Evolutionary conservation across 2,113 vertebrate genomes (phyloP).

Genomic region (Phainopepla nitens): DNA sequence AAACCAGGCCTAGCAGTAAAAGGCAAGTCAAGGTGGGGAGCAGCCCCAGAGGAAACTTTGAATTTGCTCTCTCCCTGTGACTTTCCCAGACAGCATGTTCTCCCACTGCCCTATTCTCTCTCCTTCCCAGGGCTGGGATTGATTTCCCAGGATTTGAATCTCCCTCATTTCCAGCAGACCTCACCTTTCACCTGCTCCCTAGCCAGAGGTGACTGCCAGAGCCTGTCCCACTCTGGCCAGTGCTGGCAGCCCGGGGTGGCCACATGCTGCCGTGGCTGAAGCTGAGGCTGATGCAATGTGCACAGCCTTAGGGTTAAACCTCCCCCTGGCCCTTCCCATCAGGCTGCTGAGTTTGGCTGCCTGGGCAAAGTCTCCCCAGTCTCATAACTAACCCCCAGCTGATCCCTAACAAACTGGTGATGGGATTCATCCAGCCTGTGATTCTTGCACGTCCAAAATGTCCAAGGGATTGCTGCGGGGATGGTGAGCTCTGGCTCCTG

Average conservation of each 20-base stretch:
- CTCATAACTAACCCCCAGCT: accelerated
- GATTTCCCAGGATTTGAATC: background rate
- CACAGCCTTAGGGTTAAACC: accelerated
- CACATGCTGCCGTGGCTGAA: accelerated
- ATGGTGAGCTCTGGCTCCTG: background rate
- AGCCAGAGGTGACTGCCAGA: background rate
- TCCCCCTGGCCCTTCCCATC: background rate
- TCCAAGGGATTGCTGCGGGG: background rate
- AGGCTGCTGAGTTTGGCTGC: accelerated
- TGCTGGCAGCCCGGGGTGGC: background rate
- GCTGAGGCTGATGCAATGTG: background rate
- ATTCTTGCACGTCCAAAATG: accelerated
- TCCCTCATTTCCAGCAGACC: background rate
- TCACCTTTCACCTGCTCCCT: background rate
- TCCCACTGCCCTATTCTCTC: background rate
- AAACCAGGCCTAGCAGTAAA: background rate
- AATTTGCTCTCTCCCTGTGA: background rate
- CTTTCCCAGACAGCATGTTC: background rate
- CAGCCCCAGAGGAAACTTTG: background rate
- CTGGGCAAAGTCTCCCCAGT: background rate
- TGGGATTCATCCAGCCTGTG: background rate
- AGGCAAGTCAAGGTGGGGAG: background rate
- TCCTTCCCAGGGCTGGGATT: background rate
- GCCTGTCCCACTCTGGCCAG: background rate
- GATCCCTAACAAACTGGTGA: accelerated